phyloP scores from a whole-genome alignment of 1,140 invertebrate genomes.

The Temnothorax longispinosus region DNA sequence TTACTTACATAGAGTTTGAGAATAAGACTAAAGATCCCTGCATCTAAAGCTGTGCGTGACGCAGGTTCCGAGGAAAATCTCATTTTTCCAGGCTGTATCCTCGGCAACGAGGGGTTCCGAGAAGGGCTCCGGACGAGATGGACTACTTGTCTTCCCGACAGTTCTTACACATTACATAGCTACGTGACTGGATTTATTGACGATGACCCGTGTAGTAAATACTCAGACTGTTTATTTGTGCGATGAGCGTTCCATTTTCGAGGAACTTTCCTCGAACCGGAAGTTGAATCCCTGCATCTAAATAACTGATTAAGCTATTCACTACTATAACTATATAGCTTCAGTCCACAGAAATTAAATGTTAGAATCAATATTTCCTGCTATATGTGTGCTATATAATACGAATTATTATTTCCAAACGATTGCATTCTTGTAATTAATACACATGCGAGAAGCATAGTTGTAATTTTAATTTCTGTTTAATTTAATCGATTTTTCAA shows the following conservation, averaged over 20 bases:
- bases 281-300: neutral
- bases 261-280: neutral
- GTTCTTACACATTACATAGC: constrained; percentile 30
- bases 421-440: neutral
- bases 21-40: neutral
- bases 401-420: neutral
- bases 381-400: neutral
- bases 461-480: neutral
- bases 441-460: neutral
- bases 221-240: constrained; percentile 16
- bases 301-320: constrained; percentile 15
- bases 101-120: neutral
- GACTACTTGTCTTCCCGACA: neutral
- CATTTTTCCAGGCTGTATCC: neutral
- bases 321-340: neutral
- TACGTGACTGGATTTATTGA: constrained; percentile 47
- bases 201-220: constrained; percentile 32
- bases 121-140: neutral
- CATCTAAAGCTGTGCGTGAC: neutral
- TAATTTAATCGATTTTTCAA: neutral
- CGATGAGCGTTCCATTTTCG: constrained; percentile 14
- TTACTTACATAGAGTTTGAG: neutral
- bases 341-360: constrained; percentile 21
- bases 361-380: neutral
- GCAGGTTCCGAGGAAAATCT: neutral